Evolutionary conservation across 1,140 invertebrate species (phyloP).

Genomic region (Linepithema humile): DNA sequence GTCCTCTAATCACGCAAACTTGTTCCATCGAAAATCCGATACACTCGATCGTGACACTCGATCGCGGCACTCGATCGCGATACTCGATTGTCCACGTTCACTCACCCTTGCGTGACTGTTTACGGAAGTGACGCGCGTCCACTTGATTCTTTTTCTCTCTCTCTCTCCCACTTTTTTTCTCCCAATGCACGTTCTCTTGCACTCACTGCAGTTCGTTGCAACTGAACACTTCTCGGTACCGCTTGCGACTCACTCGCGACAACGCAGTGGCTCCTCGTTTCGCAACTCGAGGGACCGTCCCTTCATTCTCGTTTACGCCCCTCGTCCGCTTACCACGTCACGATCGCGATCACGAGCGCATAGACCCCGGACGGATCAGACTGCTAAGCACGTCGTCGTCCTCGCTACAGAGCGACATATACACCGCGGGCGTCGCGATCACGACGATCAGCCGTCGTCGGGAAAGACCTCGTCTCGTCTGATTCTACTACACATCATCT

Average conservation of each 20-base stretch:
- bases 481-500: conserved; percentile 70
- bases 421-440: conserved; percentile 66
- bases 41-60: not conserved
- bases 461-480: conserved; percentile 72
- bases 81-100: not conserved
- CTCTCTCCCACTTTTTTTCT: not conserved
- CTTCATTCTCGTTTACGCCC: conserved; percentile 44
- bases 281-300: conserved; percentile 37
- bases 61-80: not conserved
- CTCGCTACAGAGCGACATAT: conserved; percentile 55
- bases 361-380: conserved; percentile 34
- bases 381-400: not conserved
- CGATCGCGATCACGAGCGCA: conserved; percentile 44
- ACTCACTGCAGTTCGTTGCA: not conserved
- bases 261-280: conserved; percentile 31
- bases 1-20: conserved; percentile 6
- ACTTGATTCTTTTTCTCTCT: not conserved
- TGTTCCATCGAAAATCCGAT: conserved; percentile 12
- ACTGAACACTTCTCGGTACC: conserved; percentile 25
- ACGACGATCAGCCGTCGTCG: conserved; percentile 71
- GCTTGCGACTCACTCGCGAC: conserved; percentile 46
- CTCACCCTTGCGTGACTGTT: conserved; percentile 20
- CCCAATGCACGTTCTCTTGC: not conserved
- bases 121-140: conserved; percentile 3
- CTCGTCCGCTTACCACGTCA: conserved; percentile 38